Evolutionary conservation across 1,140 invertebrate species (phyloP).

Genomic region (Zaprionus ghesquierei): DNA sequence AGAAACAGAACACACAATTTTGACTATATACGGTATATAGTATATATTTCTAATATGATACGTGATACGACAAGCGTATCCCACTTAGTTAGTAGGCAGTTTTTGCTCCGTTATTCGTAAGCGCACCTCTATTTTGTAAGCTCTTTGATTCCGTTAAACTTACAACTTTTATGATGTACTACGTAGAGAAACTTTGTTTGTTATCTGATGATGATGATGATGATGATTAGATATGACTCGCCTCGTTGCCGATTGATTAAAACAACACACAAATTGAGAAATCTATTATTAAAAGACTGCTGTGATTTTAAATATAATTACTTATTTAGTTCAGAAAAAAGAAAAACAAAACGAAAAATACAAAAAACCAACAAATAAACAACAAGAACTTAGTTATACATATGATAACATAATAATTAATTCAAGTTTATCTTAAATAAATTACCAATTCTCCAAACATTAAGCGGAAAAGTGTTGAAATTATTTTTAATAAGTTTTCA

Average conservation of each 20-base stretch:
- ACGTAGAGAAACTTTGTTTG: conserved; percentile 61
- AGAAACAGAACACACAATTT: conserved; percentile 5
- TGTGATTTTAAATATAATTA: conserved; percentile 82
- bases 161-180: conserved; percentile 36
- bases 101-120: conserved; percentile 65
- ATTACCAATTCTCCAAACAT: conserved; percentile 72
- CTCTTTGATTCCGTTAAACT: conserved; percentile 71
- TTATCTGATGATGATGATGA: conserved; percentile 49
- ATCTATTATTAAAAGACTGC: conserved; percentile 82
- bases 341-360: conserved; percentile 30
- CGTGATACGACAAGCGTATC: neutral
- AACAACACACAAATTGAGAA: conserved; percentile 64
- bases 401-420: conserved; percentile 69
- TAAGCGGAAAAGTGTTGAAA: neutral
- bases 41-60: conserved; percentile 30
- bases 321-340: conserved; percentile 58
- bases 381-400: conserved; percentile 72
- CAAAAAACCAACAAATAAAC: conserved; percentile 52
- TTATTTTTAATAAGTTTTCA: neutral
- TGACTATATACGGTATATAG: conserved; percentile 37
- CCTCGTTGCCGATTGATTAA: conserved; percentile 41
- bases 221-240: conserved; percentile 10
- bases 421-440: conserved; percentile 80
- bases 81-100: conserved; percentile 58
- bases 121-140: conserved; percentile 54